Evolutionary conservation across 2,888 invertebrate genomes (phyloP), one percentile per base, ranked within the genome.

Genomic region (Apeira syringaria): DNA sequence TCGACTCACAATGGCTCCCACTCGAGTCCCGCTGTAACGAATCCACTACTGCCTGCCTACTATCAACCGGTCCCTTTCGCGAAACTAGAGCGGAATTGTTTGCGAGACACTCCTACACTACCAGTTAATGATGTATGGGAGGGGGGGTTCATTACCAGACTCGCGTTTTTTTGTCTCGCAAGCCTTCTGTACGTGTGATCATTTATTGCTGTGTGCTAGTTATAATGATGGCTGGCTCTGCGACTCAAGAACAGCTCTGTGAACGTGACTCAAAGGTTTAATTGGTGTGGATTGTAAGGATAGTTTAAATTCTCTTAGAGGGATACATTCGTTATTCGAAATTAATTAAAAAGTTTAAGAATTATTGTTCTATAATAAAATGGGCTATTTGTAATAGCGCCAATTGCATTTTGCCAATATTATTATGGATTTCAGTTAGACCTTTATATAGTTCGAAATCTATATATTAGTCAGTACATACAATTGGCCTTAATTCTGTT

Each of bases 11-110:
- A 88, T 88, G 75, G 83, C 68, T 61, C 64, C 71, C 84, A 74
- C 88, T 87, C 81, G 80, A 85, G 74, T 74, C 72, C 68, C 79
- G 75, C 80, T 78, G 84, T 87, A 88, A 88, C 88, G 88, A 88
- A 85, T 85, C 81, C 83, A 80, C 84, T 80, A 81, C 76, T 73
- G 64, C 62, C 74, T 73, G 65, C 68, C 74, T 76, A 77, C 79
- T 79, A 80, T 80, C 82, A 81, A 70, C 48, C 46, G 74, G 77
- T 78, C 79, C 81, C 82, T 78, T 39, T 74, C 73, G 74, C 68
- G 71, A 75, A 83, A 82, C 84, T 82, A 68, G 82, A 81, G 66
- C 80, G 81, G 74, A 78, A 80, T 86, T 86, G 85, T 87, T 85
- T 85, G 80, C 73, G 76, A 75, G 80, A 73, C 78, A 74, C 77